Conservation (phyloP, 2,797 vertebrate species). For the Acrossocheilus fasciatus region DNA sequence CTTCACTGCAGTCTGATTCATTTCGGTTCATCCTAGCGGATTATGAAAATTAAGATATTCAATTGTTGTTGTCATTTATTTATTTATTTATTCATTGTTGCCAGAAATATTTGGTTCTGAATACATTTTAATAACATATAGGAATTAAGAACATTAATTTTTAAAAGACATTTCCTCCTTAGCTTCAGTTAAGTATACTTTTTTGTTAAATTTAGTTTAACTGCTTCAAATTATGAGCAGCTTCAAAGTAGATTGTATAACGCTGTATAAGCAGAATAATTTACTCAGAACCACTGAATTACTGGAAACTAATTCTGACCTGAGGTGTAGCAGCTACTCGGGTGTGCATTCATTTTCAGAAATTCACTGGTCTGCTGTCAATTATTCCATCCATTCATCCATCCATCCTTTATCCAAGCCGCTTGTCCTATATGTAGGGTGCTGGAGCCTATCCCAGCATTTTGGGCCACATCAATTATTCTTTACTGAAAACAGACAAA, state of each 20-base stretch:
- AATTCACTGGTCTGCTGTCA: background rate
- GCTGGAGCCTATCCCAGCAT: background rate
- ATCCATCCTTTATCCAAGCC: background rate
- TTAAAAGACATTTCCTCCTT: too few relatives aligned
- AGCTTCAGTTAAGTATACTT: background rate
- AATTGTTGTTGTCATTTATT: too few relatives aligned
- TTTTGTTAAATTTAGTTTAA: background rate
- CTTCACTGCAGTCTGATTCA: background rate
- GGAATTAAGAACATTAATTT: too few relatives aligned
- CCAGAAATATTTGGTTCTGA: too few relatives aligned
- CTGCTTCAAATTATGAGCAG: background rate
- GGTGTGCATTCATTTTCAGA: background rate
- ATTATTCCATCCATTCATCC: background rate
- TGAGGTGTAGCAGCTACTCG: background rate
- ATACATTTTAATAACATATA: too few relatives aligned
- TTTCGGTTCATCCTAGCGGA: background rate
- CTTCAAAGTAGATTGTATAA: background rate
- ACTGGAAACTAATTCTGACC: background rate
- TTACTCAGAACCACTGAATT: background rate
- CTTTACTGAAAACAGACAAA: constrained; percentile 9
- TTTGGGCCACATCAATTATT: background rate
- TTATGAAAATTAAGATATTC: background rate
- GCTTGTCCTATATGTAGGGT: background rate
- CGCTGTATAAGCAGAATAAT: background rate
- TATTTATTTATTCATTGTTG: too few relatives aligned